Base-by-base conservation (phyloP, 2,888 invertebrate genomes). In the Rhorus exstirpatorius region DNA sequence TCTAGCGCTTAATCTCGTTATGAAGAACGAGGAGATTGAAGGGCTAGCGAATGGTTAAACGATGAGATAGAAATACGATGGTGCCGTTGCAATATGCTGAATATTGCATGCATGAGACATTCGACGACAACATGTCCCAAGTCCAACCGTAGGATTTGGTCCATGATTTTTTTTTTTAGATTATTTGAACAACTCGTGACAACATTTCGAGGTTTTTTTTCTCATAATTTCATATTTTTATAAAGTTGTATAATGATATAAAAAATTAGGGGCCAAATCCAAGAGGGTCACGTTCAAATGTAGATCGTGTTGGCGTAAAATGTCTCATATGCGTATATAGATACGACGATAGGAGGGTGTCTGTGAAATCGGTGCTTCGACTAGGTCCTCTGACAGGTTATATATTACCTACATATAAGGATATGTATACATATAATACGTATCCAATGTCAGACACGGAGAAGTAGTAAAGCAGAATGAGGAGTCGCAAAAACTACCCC, bases 361-460 rank as follows among this genome's bases (percentile, higher is more conserved):
- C 79, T 71, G 72, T 79, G 49, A 72, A 79, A 79, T 79, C 72
- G 65, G 65, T 60, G 49, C 70, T 78, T 55, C 70, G 41, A 17
- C 61, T 31, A 61, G 60, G 24, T 65, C 53, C 75, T 53, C 63
- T 14, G n/a, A 19, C 24, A 21, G n/a, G 1, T 63, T 71, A 60
- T 70, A 70, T 63, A 71, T 44, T 31, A 19, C 14, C 4, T 12
- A 35, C 1, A 68, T 51, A 55, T 1, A 31, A 31, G 31, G 31
- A 21, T 51, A 41, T 63, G 31, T 2, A 21, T 51, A 41, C 53
- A 61, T 78, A 61, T 71, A 53, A 35, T 21, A 53, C 31, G 31
- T 61, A 44, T 71, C 46, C 21, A 53, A 78, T 78, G 41, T 70
- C 44, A 63, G 63, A 41, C 55, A 26, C 44, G 26, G 31, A 19